Evolutionary conservation across 2,888 invertebrate species (phyloP), one percentile per base, ranked within the genome.

Genomic region (Ypsolopha scabrella): DNA sequence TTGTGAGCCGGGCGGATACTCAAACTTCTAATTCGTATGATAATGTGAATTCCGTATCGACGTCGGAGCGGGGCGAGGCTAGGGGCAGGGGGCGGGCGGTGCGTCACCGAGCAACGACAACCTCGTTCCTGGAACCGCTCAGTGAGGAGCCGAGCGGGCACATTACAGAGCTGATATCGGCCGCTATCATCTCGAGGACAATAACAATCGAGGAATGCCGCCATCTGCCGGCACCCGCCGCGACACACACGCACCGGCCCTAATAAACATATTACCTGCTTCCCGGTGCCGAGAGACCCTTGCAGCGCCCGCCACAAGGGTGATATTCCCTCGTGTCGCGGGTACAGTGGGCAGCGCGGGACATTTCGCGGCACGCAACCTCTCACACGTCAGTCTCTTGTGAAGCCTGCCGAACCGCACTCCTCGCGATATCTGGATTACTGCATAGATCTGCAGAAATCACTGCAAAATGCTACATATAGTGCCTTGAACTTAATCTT

Each of bases 121-220:
- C 2, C 6, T n/a, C 55, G 54, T 67, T 65, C 63, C 57, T 50
- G 59, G 62, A 63, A 59, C 56, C 58, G 59, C 61, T 59, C 14
- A 7, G 9, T 38, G n/a, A 51, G 47, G 50, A 50, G 24, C 37
- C 35, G 36, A 11, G 37, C 62, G 62, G 68, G 69, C 68, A 72
- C 67, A 76, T 78, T 72, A 74, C 67, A 67, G 66, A 66, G 65
- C 62, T 70, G 76, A 73, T 71, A 72, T 72, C 64, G 34, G 41
- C 49, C 13, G 39, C 33, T 48, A 48, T 48, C 48, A 48, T 48
- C 39, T 37, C 48, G 38, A 38, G 6, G 11, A 35, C 47, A 39
- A 39, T 39, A 39, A 39, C 39, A 24, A 24, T 24, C 24, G 9
- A 44, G 46, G 46, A 35, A 46, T 35, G 11, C 13, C 55, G 62